Evolutionary conservation across 2,888 invertebrate genomes (phyloP).

Genomic region (Caenorhabditis becei): DNA sequence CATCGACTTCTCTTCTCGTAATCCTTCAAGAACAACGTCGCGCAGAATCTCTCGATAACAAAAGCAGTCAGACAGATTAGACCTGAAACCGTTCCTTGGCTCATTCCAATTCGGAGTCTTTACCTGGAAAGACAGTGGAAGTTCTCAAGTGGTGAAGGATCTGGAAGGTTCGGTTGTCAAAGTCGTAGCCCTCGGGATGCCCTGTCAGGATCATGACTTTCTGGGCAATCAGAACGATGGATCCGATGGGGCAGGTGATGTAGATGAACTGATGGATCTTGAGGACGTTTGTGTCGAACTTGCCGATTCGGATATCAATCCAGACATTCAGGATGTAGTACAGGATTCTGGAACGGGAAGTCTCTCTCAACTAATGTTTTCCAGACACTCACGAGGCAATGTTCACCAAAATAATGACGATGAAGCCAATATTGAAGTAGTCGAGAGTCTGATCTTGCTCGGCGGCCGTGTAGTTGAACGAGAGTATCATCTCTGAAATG

Average conservation of each 20-base stretch:
- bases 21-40: slow-evolving; percentile 37
- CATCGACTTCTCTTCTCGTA: slow-evolving; percentile 33
- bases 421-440: slow-evolving; percentile 24
- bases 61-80: slow-evolving; percentile 48
- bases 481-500: slow-evolving; percentile 47
- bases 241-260: slow-evolving; percentile 40
- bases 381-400: slow-evolving; percentile 26
- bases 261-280: slow-evolving; percentile 57
- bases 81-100: not conserved
- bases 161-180: slow-evolving; percentile 23
- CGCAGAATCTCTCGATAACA: slow-evolving; percentile 51
- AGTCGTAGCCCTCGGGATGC: slow-evolving; percentile 21
- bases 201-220: slow-evolving; percentile 29
- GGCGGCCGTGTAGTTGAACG: slow-evolving; percentile 49
- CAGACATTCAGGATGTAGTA: slow-evolving; percentile 48
- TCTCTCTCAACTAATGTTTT: no score
- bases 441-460: slow-evolving; percentile 28
- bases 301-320: slow-evolving; percentile 53
- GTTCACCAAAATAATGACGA: slow-evolving; percentile 33
- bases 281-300: slow-evolving; percentile 52
- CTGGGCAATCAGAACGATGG: slow-evolving; percentile 34
- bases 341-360: slow-evolving; percentile 40
- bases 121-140: slow-evolving; percentile 48
- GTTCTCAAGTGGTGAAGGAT: slow-evolving; percentile 39
- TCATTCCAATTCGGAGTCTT: not conserved